Base-by-base conservation (phyloP, 2,888 invertebrate genomes). In the Eretmocerus hayati region DNA sequence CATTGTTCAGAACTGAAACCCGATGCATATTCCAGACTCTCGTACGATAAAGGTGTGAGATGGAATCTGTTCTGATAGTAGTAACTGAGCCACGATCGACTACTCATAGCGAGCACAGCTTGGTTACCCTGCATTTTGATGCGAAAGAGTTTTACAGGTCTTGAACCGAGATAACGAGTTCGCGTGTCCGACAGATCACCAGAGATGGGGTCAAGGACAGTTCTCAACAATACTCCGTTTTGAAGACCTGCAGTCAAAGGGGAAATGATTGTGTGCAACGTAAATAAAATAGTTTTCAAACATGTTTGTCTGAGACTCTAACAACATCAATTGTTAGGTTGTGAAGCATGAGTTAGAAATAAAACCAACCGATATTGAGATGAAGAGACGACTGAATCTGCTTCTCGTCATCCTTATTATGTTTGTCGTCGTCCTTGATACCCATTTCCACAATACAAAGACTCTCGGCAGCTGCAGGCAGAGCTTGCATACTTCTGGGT, bases 1-100 rank as follows among this genome's bases (percentile, higher is more conserved):
- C 99, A 99, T 72, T 99, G 99, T 73, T 99, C 97, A 58, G 87
- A 87, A 68, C 84, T 84, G 72, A 99, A 99, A 3, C 96, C 96
- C 2, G 96, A 93, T 0, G 99, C 97, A 73, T 92, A 96, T 69
- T 99, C 99, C 48, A 99, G 74, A 48, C 92, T 88, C 72, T 96
- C 96, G 66, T 99, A 99, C 0, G 95, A 95, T 1, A 96, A 73
- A 0, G 96, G 96, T 0, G 96, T 96, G 39, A 97, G 75, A 72
- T 96, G 95, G 64, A 93, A 93, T 44, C 90, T 80, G 73, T 92
- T 96, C 72, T 99, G 99, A 71, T 97, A 95, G 64, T 93, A 93
- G 69, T 99, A 99, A 64, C 95, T 94, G 20, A 99, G 77, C 99
- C 99, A 99, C 0, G 95, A 92, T 57, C 99, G 80, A 58, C 94